phyloP scores from a whole-genome alignment of 1,140 invertebrate genomes.

The Cylas formicarius region DNA sequence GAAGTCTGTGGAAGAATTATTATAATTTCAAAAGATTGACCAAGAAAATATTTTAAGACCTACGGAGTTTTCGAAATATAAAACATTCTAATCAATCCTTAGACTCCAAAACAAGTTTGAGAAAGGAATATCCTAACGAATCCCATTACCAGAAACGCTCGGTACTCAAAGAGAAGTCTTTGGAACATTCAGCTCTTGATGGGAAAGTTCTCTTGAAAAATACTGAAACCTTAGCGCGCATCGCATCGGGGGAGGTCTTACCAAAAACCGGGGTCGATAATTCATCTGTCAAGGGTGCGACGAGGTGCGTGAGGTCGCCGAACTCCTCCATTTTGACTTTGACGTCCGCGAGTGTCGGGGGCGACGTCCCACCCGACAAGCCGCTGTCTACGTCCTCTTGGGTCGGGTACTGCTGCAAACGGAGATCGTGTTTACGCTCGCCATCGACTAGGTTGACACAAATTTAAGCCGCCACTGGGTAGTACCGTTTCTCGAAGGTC shows the following conservation, averaged over 20 bases:
- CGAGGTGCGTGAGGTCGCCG: slow-evolving; percentile 26
- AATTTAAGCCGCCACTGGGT: no score
- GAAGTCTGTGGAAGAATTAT: no score
- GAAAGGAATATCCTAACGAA: neutral
- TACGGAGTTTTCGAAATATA: no score
- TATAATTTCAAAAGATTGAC: no score
- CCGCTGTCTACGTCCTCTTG: slow-evolving; percentile 16
- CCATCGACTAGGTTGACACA: no score
- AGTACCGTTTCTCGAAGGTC: no score
- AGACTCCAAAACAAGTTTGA: neutral
- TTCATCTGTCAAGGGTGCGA: slow-evolving; percentile 28
- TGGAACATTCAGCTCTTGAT: no score
- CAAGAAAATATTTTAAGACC: no score
- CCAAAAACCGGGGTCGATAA: slow-evolving; percentile 29
- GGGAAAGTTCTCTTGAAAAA: neutral
- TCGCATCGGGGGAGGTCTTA: slow-evolving; percentile 13
- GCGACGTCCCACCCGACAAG: slow-evolving; percentile 5
- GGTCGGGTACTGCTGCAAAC: no score
- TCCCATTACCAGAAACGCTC: no score
- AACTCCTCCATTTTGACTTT: slow-evolving; percentile 37
- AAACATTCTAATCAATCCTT: neutral
- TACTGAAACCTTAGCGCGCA: neutral
- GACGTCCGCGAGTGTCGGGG: neutral
- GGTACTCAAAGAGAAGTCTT: no score
- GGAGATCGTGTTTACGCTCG: no score